A percentile compares a stretch with the other conserved stretches of the same genome.
Evolutionary conservation across 1,140 invertebrate species (phyloP).

Genomic region (Popillia japonica): DNA sequence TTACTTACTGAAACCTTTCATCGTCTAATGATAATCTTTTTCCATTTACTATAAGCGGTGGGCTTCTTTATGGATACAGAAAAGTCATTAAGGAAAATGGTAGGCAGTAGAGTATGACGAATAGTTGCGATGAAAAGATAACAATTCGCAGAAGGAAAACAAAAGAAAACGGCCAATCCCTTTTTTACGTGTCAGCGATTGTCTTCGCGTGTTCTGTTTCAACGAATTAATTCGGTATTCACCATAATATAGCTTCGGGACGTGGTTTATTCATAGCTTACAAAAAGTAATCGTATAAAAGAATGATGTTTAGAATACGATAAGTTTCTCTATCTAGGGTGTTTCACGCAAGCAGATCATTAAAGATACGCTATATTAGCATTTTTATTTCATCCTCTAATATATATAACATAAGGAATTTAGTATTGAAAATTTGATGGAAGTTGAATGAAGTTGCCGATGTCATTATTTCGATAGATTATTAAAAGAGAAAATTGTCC

Average conservation of each 20-base stretch:
- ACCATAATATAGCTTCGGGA: background rate
- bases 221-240: background rate
- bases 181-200: constrained; percentile 21
- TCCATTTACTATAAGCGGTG: background rate
- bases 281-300: too few species aligned
- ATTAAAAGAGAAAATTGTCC: too few species aligned
- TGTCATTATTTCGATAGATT: too few species aligned
- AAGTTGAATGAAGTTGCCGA: too few species aligned
- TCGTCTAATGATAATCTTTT: background rate
- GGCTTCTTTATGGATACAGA: constrained; percentile 14
- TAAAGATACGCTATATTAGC: too few species aligned
- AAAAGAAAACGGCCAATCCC: constrained; percentile 22
- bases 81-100: constrained; percentile 29
- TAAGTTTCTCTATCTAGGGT: too few species aligned
- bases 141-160: background rate
- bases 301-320: too few species aligned
- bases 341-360: too few species aligned
- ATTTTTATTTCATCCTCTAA: too few species aligned
- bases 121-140: constrained; percentile 17
- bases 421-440: too few species aligned
- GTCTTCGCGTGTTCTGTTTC: constrained; percentile 15
- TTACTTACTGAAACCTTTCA: background rate
- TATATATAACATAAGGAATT: too few species aligned
- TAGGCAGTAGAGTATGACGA: constrained; percentile 2
- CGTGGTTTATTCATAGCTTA: too few species aligned